phyloP scores from a whole-genome alignment of 2,888 invertebrate species.

The Cancer borealis region DNA sequence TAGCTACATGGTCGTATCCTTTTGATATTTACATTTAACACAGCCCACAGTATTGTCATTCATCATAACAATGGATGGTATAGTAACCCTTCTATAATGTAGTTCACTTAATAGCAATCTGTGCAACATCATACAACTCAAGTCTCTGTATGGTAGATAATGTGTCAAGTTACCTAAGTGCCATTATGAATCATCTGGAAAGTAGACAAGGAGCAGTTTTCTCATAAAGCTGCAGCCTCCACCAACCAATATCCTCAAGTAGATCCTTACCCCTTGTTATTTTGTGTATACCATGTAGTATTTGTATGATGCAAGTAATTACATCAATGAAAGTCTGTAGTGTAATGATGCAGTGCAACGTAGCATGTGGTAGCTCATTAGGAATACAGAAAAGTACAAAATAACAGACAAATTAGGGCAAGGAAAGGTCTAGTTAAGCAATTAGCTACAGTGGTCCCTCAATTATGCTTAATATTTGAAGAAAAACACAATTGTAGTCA shows the following conservation, averaged over 20 bases:
- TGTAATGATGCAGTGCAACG: conserved; percentile 12
- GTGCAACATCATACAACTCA: too few relatives aligned
- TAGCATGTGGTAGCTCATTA: background rate
- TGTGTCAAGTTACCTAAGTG: too few relatives aligned
- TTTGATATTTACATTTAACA: too few relatives aligned
- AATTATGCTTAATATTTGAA: background rate
- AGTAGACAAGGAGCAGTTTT: background rate
- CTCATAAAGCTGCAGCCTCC: background rate
- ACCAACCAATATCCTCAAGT: background rate
- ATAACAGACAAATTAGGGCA: background rate
- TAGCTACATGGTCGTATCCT: too few relatives aligned
- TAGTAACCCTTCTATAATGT: too few relatives aligned
- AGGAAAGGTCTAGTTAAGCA: conserved; percentile 9
- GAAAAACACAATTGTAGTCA: background rate
- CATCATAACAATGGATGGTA: too few relatives aligned
- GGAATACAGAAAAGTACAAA: background rate
- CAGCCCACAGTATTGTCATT: too few relatives aligned
- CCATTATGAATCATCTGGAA: background rate
- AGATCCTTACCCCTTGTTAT: background rate
- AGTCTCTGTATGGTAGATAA: too few relatives aligned
- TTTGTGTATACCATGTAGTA: background rate
- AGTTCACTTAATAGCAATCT: too few relatives aligned
- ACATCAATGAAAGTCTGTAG: background rate
- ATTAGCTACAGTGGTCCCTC: conserved; percentile 39
- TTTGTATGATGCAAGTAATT: background rate